These are phyloP conservation scores for Pterostichus madidus DNA, from an alignment of 2,888 invertebrate species.

Conservation along the genomic window DNA sequence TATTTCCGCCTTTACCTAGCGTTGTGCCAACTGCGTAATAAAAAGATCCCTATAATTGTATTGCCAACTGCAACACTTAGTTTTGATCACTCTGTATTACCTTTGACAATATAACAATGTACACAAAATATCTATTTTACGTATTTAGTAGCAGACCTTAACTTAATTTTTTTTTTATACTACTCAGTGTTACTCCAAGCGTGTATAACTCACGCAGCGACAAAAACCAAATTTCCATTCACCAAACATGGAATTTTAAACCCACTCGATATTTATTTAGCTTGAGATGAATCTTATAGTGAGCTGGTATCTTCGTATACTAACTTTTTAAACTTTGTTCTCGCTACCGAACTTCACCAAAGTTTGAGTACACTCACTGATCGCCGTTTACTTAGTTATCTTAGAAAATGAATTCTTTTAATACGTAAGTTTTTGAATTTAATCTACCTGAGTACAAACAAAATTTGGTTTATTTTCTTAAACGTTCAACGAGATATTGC, in stretches of 20 bases:
- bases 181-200: not conserved
- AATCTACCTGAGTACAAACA: conserved; percentile 34
- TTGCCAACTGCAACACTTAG: too few species aligned
- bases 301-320: not conserved
- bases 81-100: too few species aligned
- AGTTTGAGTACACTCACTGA: conserved; percentile 46
- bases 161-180: too few species aligned
- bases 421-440: conserved; percentile 48
- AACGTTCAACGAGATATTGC: not conserved
- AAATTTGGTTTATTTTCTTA: conserved; percentile 36
- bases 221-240: not conserved
- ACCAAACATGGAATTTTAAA: not conserved
- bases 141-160: too few species aligned
- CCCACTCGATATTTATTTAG: not conserved
- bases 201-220: not conserved
- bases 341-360: not conserved
- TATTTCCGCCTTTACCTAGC: too few species aligned
- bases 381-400: conserved; percentile 43
- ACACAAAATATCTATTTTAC: too few species aligned
- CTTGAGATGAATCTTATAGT: conserved; percentile 22
- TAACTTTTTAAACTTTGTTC: conserved; percentile 34
- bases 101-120: too few species aligned
- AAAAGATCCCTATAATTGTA: too few species aligned
- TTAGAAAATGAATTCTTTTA: conserved; percentile 45
- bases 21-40: too few species aligned